Base-by-base conservation (phyloP, 2,888 invertebrate species). In the Hydropsyche betteni region DNA sequence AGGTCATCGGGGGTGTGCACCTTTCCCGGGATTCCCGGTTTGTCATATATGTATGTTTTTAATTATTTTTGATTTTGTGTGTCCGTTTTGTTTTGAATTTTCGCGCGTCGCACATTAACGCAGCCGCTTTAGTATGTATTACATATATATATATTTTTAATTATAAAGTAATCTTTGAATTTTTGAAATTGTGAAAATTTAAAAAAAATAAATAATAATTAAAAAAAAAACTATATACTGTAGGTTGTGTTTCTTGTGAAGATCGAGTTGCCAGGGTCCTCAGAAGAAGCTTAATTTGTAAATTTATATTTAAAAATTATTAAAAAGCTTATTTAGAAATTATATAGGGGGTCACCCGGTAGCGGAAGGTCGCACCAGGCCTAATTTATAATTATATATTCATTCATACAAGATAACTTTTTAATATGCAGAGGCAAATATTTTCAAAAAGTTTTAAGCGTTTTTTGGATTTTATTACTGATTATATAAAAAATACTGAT, bases 391-490 rank as follows among this genome's bases (percentile, higher is more conserved):
- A 53, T 70, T 44, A 33, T 53, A 69, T 51, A 70, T 70, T 51
- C 70, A 51, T 69, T 69, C 51, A 69, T 69, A 64, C 51, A 64
- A 64, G 34, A 69, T 44, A 73, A 73, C 38, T 61, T 74, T 14
- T 33, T 71, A 71, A 73, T 53, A 53, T 74, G 68, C 74, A 69
- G 74, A 74, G 74, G 68, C 64, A 69, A 51, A 74, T 74, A 74
- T 74, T 74, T 74, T 74, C 74, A 74, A 74, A 72, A 76, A 75
- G 76, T 78, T 76, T 74, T 76, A 76, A 76, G 75, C 72, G 69
- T 76, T 72, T 78, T 76, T 75, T 75, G 78, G 74, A 76, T 76
- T 76, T 78, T 78, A 78, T 74, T 70, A 69, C 51, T 44, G 51
- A 69, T 50, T 69, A 69, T 16, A 69, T 33, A 51, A 69, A 58